These are phyloP conservation scores for Caenorhabditis imperialis DNA, from an alignment of 2,888 invertebrate species.

Conservation along the genomic window DNA sequence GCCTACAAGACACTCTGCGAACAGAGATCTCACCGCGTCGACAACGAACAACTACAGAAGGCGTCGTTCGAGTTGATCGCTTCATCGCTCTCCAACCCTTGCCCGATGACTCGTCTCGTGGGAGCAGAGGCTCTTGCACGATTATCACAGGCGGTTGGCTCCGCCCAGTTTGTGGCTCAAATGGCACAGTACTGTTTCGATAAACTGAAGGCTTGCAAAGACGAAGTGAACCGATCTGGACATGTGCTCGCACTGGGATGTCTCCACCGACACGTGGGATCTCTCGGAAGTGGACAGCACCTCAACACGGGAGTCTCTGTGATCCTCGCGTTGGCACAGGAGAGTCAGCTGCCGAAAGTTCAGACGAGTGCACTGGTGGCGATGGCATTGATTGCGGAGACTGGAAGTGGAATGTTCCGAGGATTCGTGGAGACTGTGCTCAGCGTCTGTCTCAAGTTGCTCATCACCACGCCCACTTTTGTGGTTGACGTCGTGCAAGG, in stretches of 20 bases:
- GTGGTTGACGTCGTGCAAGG: constrained; percentile 73
- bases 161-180: constrained; percentile 88
- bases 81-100: constrained; percentile 80
- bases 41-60: constrained; percentile 68
- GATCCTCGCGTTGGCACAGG: constrained; percentile 92
- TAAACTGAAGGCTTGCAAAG: constrained; percentile 84
- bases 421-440: constrained; percentile 94
- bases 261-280: constrained; percentile 85
- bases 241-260: constrained; percentile 95
- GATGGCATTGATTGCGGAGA: constrained; percentile 93
- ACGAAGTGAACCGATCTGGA: constrained; percentile 88
- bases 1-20: constrained; percentile 84
- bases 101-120: constrained; percentile 89
- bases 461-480: constrained; percentile 70
- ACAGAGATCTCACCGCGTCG: constrained; percentile 56
- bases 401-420: constrained; percentile 98
- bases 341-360: constrained; percentile 86
- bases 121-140: constrained; percentile 95
- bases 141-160: constrained; percentile 90
- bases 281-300: constrained; percentile 95
- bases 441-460: constrained; percentile 89
- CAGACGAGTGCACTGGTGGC: constrained; percentile 97
- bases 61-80: constrained; percentile 79
- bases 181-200: constrained; percentile 92
- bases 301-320: constrained; percentile 94